Base-by-base conservation (phyloP, 1,140 invertebrate species). In the Drosophila navojoa region DNA sequence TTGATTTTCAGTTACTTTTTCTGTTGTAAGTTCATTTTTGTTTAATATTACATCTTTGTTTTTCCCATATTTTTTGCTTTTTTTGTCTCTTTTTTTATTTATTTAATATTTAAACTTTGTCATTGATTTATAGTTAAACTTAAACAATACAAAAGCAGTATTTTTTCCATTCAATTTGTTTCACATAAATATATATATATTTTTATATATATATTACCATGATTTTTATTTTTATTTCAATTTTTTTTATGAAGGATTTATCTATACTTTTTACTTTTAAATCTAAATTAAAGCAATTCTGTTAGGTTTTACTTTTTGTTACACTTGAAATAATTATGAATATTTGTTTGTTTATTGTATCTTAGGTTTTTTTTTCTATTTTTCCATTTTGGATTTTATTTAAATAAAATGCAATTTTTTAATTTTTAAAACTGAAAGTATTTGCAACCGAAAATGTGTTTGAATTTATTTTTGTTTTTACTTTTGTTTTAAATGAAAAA, bases 121-220 rank as follows among this genome's bases (percentile, higher is more conserved):
- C 42, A 64, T 70, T 82, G 59, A 72, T 84, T 77, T 87, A 76
- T 87, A 74, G 57, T 87, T 90, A 76, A 84, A 79, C 75, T 90
- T 90, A 84, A 90, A 87, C 79, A 87, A 90, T 89, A 89, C 71
- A 90, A 90, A 89, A 90, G 80, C 85, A 90, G 85, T 90, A 71
- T 89, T 77, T 79, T 80, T 77, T 77, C 89, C 64, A 50, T 60
- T 85, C 57, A 58, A 80, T 60, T 90, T 85, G 77, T 81, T 90
- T 72, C 73, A 77, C 77, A 87, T 70, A 81, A 63, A 69, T 80
- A 73, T 73, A 50, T 62, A 40, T 63, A 27, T 63, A 55, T 63
- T 25, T 63, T 49, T 71, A 27, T 53, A 32, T 35, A 10, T 47
- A 71, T 75, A 79, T 72, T 77, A 62, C 74, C 73, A 81, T 86